Conservation (phyloP, 2,113 vertebrate genomes). For the Empidonax alnorum region DNA sequence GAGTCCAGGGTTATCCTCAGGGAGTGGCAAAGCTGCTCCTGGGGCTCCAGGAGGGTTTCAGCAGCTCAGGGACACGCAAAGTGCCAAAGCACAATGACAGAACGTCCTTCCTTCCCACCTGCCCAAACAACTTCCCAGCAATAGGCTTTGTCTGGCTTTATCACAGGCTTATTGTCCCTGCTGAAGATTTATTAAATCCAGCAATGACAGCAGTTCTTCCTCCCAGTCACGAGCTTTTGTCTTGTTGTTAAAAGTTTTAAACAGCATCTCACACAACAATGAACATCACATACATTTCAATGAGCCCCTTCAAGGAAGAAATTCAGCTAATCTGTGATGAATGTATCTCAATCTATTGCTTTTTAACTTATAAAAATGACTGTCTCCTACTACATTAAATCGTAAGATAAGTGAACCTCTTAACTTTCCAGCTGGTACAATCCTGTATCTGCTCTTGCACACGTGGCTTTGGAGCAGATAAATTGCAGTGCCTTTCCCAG, state of each 20-base stretch:
- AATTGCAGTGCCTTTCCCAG: background rate
- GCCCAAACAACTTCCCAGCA: background rate
- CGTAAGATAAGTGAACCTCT: background rate
- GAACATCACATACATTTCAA: slow-evolving; percentile 21
- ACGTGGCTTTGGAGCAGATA: background rate
- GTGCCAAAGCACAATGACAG: background rate
- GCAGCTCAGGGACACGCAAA: accelerated
- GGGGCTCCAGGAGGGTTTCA: accelerated
- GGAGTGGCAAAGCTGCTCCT: background rate
- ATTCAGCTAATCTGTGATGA: background rate
- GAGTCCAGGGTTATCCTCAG: accelerated
- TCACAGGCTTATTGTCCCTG: background rate
- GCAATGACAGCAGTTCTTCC: slow-evolving; percentile 28
- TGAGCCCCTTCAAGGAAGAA: background rate
- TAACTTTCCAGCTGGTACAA: background rate
- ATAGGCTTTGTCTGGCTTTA: slow-evolving; percentile 20
- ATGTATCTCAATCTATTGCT: background rate
- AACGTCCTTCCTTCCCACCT: background rate
- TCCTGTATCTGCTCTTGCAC: background rate
- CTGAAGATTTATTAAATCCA: slow-evolving; percentile 40
- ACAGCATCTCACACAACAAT: slow-evolving; percentile 18
- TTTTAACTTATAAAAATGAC: background rate
- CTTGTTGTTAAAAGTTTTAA: slow-evolving; percentile 20
- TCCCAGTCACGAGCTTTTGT: slow-evolving; percentile 28
- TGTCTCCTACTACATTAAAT: background rate